A percentile compares a stretch with the other conserved stretches of the same genome.
Evolutionary conservation across 1,140 invertebrate species (phyloP).

Genomic region (Acromyrmex heyeri): DNA sequence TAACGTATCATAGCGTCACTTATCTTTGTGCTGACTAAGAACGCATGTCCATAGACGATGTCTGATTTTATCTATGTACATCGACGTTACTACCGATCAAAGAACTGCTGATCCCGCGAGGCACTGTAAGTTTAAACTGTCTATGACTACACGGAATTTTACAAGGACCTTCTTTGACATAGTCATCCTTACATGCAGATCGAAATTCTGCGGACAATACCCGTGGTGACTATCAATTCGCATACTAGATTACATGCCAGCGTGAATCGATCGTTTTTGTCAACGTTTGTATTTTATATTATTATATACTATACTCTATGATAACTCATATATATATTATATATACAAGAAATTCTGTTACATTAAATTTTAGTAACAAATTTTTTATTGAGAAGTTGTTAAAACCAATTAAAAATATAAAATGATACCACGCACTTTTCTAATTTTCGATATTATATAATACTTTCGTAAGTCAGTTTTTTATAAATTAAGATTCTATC

Average conservation of each 20-base stretch:
- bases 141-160: constrained; percentile 38
- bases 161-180: constrained; percentile 20
- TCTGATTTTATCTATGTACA: constrained; percentile 55
- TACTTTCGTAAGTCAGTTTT: background rate
- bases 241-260: background rate
- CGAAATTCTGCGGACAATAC: constrained; percentile 22
- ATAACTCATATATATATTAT: background rate
- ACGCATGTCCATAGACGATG: constrained; percentile 27
- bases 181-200: constrained; percentile 48
- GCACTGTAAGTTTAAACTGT: constrained; percentile 46
- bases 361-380: background rate
- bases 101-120: constrained; percentile 41
- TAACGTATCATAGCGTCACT: constrained; percentile 37
- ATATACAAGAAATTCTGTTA: background rate
- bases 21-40: constrained; percentile 57
- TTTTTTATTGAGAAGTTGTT: background rate
- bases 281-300: background rate
- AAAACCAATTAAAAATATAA: background rate
- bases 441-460: background rate
- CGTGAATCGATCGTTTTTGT: constrained; percentile 3
- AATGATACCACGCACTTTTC: background rate
- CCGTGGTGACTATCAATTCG: background rate
- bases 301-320: background rate
- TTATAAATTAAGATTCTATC: background rate
- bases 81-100: constrained; percentile 52